phyloP scores from a whole-genome alignment of 2,113 vertebrate genomes.

The Myotis yumanensis region DNA sequence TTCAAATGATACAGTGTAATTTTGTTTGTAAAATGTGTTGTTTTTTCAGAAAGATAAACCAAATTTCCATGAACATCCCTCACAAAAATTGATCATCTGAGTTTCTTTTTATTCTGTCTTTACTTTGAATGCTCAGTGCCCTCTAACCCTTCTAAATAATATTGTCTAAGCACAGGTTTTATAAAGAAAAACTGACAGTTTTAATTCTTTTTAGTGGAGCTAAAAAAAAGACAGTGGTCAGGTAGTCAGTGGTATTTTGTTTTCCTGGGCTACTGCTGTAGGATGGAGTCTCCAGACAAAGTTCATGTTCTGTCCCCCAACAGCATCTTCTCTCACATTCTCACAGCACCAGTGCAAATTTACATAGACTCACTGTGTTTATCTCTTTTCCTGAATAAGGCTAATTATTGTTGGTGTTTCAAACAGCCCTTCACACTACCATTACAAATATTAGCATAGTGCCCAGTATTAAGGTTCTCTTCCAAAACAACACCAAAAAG shows the following conservation, averaged over 20 bases:
- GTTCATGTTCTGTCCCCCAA: not conserved
- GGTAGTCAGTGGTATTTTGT: not conserved
- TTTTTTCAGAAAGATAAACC: constrained; percentile 42
- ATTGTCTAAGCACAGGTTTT: constrained; percentile 25
- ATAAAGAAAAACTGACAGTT: not conserved
- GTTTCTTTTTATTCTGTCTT: constrained; percentile 13
- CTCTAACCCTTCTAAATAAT: not conserved
- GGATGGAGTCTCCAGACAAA: not conserved
- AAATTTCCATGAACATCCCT: constrained; percentile 36
- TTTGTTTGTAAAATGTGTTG: not conserved
- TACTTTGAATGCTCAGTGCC: not conserved
- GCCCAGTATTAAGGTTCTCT: not conserved
- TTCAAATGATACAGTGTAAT: constrained; percentile 34
- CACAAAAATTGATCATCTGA: constrained; percentile 12
- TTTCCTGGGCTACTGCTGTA: not conserved
- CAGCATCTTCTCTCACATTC: not conserved
- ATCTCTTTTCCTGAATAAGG: constrained; percentile 44
- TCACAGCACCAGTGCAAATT: not conserved
- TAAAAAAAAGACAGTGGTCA: not conserved
- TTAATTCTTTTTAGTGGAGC: constrained; percentile 30
- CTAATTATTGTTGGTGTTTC: constrained; percentile 42
- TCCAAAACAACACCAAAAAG: not conserved
- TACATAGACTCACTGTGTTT: constrained; percentile 19
- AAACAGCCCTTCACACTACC: not conserved
- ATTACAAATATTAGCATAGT: constrained; percentile 32